Conservation (phyloP, 2,888 invertebrate species). For the Pseudoips prasinana region DNA sequence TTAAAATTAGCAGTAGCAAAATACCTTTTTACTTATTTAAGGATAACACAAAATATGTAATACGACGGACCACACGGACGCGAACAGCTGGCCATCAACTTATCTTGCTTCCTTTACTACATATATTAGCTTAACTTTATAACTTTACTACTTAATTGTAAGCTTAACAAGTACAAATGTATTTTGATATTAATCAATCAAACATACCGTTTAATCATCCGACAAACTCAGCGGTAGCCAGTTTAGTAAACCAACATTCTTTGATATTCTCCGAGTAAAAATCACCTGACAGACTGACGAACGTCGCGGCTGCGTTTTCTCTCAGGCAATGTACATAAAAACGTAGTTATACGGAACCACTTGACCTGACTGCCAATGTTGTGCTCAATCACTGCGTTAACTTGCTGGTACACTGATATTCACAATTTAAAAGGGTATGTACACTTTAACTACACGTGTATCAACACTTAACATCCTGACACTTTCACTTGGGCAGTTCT, state of each 20-base stretch:
- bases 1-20: too few species aligned
- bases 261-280: slow-evolving; percentile 25
- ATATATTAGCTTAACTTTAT: too few species aligned
- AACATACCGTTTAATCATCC: slow-evolving; percentile 14
- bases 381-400: slow-evolving; percentile 23
- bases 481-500: slow-evolving; percentile 71
- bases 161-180: too few species aligned
- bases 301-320: slow-evolving; percentile 38
- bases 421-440: slow-evolving; percentile 24
- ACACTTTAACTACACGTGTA: slow-evolving; percentile 40
- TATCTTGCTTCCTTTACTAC: too few species aligned
- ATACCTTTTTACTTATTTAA: too few species aligned
- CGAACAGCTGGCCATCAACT: too few species aligned
- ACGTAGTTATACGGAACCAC: slow-evolving; percentile 34
- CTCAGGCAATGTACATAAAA: slow-evolving; percentile 35
- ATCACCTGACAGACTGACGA: slow-evolving; percentile 28
- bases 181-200: too few species aligned
- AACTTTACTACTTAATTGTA: too few species aligned
- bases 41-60: too few species aligned
- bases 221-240: slow-evolving; percentile 14
- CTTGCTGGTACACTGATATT: slow-evolving; percentile 25
- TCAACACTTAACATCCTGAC: slow-evolving; percentile 43
- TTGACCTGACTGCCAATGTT: slow-evolving; percentile 36
- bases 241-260: slow-evolving; percentile 28
- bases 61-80: too few species aligned